phyloP scores from a whole-genome alignment of 35 echinoderm and acorn worm species.

The Heliocidaris erythrogramma region DNA sequence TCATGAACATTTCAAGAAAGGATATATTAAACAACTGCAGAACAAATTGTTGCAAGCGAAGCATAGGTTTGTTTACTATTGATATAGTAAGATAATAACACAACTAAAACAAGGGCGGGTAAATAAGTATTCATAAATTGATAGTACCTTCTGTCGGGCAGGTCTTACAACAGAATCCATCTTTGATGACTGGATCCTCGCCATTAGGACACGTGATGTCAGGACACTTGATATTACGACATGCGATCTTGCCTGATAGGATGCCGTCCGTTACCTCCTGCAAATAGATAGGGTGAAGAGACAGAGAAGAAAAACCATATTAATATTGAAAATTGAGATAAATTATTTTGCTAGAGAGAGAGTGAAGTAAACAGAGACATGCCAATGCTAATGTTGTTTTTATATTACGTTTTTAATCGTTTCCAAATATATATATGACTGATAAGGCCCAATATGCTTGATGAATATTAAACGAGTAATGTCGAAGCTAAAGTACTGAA shows the following conservation, averaged over 20 bases:
- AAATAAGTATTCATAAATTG: not conserved
- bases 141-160: slow-evolving; percentile 53
- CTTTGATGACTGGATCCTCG: slow-evolving; percentile 61
- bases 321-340: not conserved
- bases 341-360: not conserved
- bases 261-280: slow-evolving; percentile 52
- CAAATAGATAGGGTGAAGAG: not conserved
- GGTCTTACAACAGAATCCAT: slow-evolving; percentile 76
- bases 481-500: too few relatives aligned
- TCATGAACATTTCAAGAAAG: too few relatives aligned
- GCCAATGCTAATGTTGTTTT: too few relatives aligned
- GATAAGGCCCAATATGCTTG: too few relatives aligned
- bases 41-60: too few relatives aligned
- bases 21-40: too few relatives aligned
- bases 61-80: too few relatives aligned
- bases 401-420: too few relatives aligned
- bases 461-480: too few relatives aligned
- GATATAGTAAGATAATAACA: not conserved
- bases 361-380: not conserved
- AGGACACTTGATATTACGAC: slow-evolving; percentile 64
- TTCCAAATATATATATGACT: too few relatives aligned
- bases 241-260: slow-evolving; percentile 46
- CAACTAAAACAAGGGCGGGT: not conserved
- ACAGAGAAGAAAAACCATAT: not conserved
- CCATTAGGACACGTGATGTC: slow-evolving; percentile 55